Percentiles rank a stretch among this genome's conserved stretches.
These are phyloP conservation scores for Octodon degus DNA, from an alignment of 2,113 vertebrate species.

Conservation along the genomic window DNA sequence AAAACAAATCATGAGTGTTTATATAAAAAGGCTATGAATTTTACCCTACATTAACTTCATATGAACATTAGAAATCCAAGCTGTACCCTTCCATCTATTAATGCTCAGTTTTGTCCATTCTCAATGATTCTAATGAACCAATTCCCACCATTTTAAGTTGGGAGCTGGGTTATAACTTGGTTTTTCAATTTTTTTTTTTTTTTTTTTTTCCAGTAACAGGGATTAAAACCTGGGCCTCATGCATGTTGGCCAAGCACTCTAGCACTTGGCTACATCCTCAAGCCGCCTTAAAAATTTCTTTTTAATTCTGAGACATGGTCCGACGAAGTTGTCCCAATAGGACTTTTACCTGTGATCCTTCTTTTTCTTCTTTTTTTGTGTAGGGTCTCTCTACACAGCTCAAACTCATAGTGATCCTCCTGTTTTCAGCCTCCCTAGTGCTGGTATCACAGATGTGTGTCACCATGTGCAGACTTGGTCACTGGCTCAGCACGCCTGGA, in stretches of 20 bases:
- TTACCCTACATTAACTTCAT: neutral
- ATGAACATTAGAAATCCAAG: conserved; percentile 5
- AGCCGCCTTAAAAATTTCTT: neutral
- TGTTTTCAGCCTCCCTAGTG: no score
- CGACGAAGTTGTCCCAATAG: neutral
- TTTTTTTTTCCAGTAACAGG: neutral
- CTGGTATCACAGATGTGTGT: no score
- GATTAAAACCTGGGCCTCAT: neutral
- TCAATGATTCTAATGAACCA: conserved; percentile 1
- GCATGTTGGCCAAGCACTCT: neutral
- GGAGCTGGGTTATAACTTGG: neutral
- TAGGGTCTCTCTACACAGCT: no score
- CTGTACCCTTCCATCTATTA: neutral
- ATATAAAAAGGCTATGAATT: conserved; percentile 35
- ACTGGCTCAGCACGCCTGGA: no score
- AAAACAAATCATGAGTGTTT: conserved; percentile 55
- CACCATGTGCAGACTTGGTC: no score
- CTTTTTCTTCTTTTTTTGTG: no score
- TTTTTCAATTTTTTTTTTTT: neutral
- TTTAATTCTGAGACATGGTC: neutral
- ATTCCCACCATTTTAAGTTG: neutral
- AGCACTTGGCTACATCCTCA: neutral
- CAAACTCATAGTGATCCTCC: no score
- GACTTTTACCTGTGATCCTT: neutral
- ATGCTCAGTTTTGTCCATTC: conserved; percentile 13